Conservation (phyloP, 92 coral and sea anemone species). For the Pocillopora meandrina region DNA sequence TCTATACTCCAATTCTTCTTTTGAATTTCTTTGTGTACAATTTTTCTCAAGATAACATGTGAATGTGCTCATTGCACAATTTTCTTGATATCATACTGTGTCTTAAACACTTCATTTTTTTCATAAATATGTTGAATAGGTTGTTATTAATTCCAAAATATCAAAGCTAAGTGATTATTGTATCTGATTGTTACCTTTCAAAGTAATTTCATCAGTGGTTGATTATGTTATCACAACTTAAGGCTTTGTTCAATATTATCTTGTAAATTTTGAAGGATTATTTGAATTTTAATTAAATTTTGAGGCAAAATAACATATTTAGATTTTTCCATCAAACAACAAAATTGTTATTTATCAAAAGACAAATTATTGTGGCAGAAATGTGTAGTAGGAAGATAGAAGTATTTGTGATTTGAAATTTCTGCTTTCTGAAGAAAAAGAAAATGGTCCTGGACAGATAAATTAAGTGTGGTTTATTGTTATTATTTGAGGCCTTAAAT, state of each 20-base stretch:
- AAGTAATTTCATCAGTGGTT: not conserved
- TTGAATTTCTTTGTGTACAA: not conserved
- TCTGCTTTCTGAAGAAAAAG: too few species aligned
- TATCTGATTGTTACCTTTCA: not conserved
- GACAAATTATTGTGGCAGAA: not conserved
- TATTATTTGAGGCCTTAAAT: not conserved
- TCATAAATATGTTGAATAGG: not conserved
- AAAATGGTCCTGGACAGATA: not conserved
- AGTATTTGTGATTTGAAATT: too few species aligned
- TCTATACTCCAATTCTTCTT: not conserved
- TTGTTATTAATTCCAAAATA: not conserved
- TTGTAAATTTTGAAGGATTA: conserved; percentile 4
- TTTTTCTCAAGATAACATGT: not conserved
- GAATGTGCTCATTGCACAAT: not conserved
- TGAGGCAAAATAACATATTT: not conserved
- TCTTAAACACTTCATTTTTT: not conserved
- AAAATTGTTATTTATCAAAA: not conserved
- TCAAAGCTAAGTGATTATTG: not conserved
- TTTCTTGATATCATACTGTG: not conserved
- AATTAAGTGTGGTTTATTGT: not conserved
- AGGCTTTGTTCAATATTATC: not conserved
- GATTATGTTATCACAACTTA: not conserved
- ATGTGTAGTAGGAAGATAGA: not conserved
- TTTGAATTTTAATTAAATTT: not conserved
- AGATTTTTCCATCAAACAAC: not conserved